These are phyloP conservation scores for Eumerus sabulonum DNA, from an alignment of 2,888 invertebrate genomes.

Conservation along the genomic window DNA sequence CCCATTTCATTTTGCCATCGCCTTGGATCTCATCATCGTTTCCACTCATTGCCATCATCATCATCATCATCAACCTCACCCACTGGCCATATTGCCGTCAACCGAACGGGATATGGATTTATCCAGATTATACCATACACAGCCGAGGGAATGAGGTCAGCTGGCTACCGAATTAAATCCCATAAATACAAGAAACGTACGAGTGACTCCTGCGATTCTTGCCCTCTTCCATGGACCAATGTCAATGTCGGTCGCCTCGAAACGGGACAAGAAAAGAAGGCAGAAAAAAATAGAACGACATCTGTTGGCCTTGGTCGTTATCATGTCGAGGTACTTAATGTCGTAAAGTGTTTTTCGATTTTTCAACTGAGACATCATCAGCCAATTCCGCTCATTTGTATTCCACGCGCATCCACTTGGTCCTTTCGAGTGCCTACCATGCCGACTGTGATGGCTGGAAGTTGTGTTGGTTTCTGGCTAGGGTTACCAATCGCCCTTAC, in stretches of 20 bases:
- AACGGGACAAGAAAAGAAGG: constrained; percentile 12
- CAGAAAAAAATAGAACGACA: constrained; percentile 34
- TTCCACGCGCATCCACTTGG: constrained; percentile 47
- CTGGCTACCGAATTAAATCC: constrained; percentile 39
- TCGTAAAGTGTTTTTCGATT: constrained; percentile 61
- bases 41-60: constrained; percentile 17
- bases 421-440: constrained; percentile 10
- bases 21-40: constrained; percentile 9
- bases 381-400: constrained; percentile 59
- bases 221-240: constrained; percentile 14
- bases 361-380: constrained; percentile 67
- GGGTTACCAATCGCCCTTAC: constrained; percentile 45
- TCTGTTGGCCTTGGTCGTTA: constrained; percentile 51
- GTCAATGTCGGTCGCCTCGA: constrained; percentile 26
- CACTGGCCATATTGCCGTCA: constrained; percentile 13
- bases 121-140: constrained; percentile 27
- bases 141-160: no score
- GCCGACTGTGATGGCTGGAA: not conserved
- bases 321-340: constrained; percentile 58
- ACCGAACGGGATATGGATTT: constrained; percentile 35
- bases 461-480: not conserved
- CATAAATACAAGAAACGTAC: constrained; percentile 20
- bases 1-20: constrained; percentile 14
- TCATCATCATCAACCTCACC: constrained; percentile 10
- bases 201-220: no score